Evolutionary conservation across 2,113 vertebrate genomes (phyloP), one percentile per base, ranked within the genome.

Genomic region (Halichoerus grypus): DNA sequence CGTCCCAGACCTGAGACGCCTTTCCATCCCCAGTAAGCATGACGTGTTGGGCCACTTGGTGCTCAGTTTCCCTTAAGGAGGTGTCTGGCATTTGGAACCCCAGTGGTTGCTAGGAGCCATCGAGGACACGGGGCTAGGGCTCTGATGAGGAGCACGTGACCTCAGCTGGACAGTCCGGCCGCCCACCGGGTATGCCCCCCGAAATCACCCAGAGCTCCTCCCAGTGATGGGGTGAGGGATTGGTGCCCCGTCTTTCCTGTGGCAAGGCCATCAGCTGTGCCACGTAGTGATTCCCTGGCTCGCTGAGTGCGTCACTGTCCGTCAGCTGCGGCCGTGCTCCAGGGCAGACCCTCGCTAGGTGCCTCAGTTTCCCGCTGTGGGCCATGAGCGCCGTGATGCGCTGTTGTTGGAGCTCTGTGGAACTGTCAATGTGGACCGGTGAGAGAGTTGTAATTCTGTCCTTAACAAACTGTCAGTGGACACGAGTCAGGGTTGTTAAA

Each of bases 381-480:
- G 22, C 11, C 7, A 0, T 10, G 3, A 33, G 51, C 1, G 15
- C 69, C 0, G 1, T 5, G 14, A 31, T 5, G 4, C 1, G 3
- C 39, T 22, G 3, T 1, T 53, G 10, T 22, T 22, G 14, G 39
- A 63, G n/a, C 9, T 55, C 49, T 9, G 0, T 57, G 74, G 57
- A 53, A 4, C 6, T 7, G 0, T 22, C 11, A 2, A 2, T 4
- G 53, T 71, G 21, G 39, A 4, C 5, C 7, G 26, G n/a, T 42
- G 22, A 51, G 76, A 59, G 14, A 39, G 33, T 42, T 22, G 80
- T 10, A 39, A 10, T 39, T 84, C 33, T 49, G 1, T 36, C 49
- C 28, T 42, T 51, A 65, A 69, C 24, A 67, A 3, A 46, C 49
- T 11, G 7, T 10, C 59, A 59, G n/a, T 7, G 28, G 71, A 1